Evolutionary conservation across 2,113 vertebrate species (phyloP).

Genomic region (Grantiella picta): DNA sequence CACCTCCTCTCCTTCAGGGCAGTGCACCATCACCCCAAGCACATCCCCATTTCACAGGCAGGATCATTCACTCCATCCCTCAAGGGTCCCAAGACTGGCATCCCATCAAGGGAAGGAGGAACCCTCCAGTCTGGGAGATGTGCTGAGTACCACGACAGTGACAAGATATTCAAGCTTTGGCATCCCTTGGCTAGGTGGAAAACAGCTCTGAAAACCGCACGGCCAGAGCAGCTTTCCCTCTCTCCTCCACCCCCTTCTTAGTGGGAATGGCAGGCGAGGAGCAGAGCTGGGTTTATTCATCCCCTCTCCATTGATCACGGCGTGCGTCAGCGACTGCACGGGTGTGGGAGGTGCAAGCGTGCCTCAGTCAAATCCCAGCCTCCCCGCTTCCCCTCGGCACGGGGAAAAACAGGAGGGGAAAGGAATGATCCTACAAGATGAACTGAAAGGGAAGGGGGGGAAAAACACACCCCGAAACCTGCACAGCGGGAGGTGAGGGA

Average conservation of each 20-base stretch:
- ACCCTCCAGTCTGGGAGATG: background rate
- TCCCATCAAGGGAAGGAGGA: background rate
- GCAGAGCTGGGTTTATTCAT: conserved; percentile 39
- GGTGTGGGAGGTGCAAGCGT: conserved; percentile 44
- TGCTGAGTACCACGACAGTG: background rate
- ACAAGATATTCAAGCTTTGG: background rate
- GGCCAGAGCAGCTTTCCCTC: background rate
- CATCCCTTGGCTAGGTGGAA: background rate
- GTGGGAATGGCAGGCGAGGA: background rate
- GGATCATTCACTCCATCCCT: background rate
- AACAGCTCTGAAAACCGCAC: background rate
- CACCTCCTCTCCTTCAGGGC: background rate
- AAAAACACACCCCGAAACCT: background rate
- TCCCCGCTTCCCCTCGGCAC: conserved; percentile 1
- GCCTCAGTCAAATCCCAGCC: conserved; percentile 36
- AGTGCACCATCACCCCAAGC: no score
- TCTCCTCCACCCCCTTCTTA: background rate
- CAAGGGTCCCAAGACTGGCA: no score
- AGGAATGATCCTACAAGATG: background rate
- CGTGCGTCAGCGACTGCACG: background rate
- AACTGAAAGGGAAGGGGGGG: background rate
- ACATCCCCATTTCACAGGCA: rapidly evolving
- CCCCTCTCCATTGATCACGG: background rate
- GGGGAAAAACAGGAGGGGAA: conserved; percentile 6
- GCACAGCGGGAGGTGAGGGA: background rate